Evolutionary conservation across 2,888 invertebrate genomes (phyloP).

Genomic region (Sussaba pulchella): DNA sequence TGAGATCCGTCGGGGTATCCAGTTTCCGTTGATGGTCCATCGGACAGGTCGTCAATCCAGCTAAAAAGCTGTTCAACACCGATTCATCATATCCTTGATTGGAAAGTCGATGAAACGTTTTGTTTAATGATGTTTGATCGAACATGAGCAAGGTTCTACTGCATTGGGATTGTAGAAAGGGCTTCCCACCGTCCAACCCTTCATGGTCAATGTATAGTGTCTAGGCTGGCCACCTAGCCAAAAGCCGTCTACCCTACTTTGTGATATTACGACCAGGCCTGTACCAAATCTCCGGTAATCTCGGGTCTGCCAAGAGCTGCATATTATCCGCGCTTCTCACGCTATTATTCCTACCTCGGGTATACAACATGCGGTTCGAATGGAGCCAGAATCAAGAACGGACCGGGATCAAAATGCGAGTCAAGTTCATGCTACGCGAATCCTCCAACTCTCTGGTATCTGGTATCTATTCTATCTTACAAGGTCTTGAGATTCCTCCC

Average conservation of each 20-base stretch:
- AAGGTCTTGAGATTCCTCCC: slow-evolving; percentile 50
- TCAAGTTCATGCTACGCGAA: slow-evolving; percentile 5
- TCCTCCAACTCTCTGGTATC: slow-evolving; percentile 23
- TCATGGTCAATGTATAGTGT: slow-evolving; percentile 12
- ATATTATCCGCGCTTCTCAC: slow-evolving; percentile 38
- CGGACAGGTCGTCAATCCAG: not conserved
- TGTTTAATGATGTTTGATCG: no score
- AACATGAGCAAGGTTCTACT: not conserved
- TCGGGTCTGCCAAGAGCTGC: slow-evolving; percentile 48
- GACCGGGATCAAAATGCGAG: slow-evolving; percentile 32
- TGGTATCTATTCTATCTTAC: slow-evolving; percentile 1
- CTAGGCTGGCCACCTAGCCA: slow-evolving; percentile 4
- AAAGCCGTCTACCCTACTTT: slow-evolving; percentile 28
- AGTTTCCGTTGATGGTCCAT: not conserved
- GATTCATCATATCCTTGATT: no score
- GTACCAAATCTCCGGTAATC: slow-evolving; percentile 35
- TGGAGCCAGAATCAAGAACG: slow-evolving; percentile 27
- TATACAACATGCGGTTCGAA: slow-evolving; percentile 19
- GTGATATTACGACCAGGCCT: slow-evolving; percentile 33
- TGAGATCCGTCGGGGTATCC: not conserved
- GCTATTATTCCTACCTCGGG: slow-evolving; percentile 40
- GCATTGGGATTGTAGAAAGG: not conserved
- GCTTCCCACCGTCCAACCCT: slow-evolving; percentile 14
- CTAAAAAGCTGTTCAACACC: no score
- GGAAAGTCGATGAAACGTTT: no score